phyloP scores from a whole-genome alignment of 2,888 invertebrate species.

The Holacanthella duospinosa region DNA sequence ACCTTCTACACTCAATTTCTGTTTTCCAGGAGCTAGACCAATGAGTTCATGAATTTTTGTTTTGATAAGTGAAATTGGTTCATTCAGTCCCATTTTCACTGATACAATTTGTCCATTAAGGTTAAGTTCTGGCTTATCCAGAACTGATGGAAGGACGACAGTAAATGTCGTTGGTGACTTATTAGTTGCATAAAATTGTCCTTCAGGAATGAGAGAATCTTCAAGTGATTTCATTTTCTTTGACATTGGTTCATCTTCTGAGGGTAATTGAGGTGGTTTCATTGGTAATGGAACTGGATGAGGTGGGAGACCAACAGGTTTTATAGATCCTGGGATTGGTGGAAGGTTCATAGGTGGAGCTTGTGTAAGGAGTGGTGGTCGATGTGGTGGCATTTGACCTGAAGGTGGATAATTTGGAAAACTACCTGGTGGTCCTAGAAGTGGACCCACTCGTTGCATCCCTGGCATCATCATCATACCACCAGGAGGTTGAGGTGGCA shows the following conservation, averaged over 20 bases:
- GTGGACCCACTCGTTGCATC: slow-evolving; percentile 43
- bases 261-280: slow-evolving; percentile 12
- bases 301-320: slow-evolving; percentile 46
- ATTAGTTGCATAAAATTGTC: slow-evolving; percentile 61
- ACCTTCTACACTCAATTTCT: slow-evolving; percentile 95
- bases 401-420: slow-evolving; percentile 16
- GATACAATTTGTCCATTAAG: slow-evolving; percentile 78
- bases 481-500: slow-evolving; percentile 45
- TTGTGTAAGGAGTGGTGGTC: slow-evolving; percentile 48
- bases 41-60: slow-evolving; percentile 72
- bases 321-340: slow-evolving; percentile 43
- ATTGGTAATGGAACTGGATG: slow-evolving; percentile 10
- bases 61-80: slow-evolving; percentile 76
- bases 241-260: slow-evolving; percentile 70
- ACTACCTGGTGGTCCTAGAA: slow-evolving; percentile 37
- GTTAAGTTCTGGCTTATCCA: slow-evolving; percentile 91
- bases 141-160: slow-evolving; percentile 68
- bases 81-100: slow-evolving; percentile 63
- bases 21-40: slow-evolving; percentile 92
- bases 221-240: slow-evolving; percentile 78
- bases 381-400: slow-evolving; percentile 37
- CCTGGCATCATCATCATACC: slow-evolving; percentile 56
- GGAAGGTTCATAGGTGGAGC: slow-evolving; percentile 42
- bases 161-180: slow-evolving; percentile 68
- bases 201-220: slow-evolving; percentile 83